Evolutionary conservation across 2,888 invertebrate genomes (phyloP).

Genomic region (Choristoneura rosaceana): DNA sequence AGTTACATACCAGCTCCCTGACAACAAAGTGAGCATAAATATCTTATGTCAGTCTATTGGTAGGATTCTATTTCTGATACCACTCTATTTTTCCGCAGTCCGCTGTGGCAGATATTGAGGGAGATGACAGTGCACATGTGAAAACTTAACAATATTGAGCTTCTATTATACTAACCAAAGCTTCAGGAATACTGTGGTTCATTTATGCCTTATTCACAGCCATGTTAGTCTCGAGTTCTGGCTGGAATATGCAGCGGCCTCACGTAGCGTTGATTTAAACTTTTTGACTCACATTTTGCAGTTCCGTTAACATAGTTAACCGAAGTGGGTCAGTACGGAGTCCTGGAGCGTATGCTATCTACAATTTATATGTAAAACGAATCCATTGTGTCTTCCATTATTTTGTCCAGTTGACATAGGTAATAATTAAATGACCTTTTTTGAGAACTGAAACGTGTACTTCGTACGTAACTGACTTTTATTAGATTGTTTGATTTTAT

Average conservation of each 20-base stretch:
- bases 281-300: conserved; percentile 14
- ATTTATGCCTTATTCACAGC: background rate
- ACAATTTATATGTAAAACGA: conserved; percentile 2
- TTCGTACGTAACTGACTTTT: background rate
- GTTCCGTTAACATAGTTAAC: conserved; percentile 8
- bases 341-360: conserved; percentile 5
- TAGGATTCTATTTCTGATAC: too few species aligned
- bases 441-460: background rate
- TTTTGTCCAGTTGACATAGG: background rate
- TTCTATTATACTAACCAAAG: too few species aligned
- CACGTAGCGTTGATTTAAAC: conserved; percentile 14
- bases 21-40: too few species aligned
- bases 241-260: conserved; percentile 7
- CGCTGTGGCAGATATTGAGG: too few species aligned
- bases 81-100: too few species aligned
- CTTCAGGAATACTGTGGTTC: too few species aligned
- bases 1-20: too few species aligned
- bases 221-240: background rate
- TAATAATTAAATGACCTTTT: background rate
- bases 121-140: too few species aligned
- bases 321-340: conserved; percentile 16
- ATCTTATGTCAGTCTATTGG: too few species aligned
- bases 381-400: background rate
- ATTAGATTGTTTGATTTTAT: too few species aligned
- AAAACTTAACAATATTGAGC: too few species aligned